Percentiles rank a stretch among this genome's conserved stretches.
Evolutionary conservation across 2,888 invertebrate genomes (phyloP).

Genomic region (Hypomecis punctinalis): DNA sequence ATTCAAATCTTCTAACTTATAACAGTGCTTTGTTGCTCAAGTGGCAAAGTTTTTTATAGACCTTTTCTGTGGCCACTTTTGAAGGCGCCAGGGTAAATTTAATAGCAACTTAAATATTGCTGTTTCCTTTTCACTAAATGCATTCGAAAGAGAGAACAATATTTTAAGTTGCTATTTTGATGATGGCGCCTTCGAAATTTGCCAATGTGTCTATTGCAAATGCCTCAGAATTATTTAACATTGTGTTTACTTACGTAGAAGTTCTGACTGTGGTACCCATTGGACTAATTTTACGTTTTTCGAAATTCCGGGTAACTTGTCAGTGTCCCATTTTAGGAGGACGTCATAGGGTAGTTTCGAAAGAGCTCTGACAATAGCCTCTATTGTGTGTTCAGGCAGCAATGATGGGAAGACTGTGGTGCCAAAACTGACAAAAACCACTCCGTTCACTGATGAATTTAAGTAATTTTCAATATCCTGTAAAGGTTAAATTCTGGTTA

Average conservation of each 20-base stretch:
- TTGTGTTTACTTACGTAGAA: slow-evolving; percentile 59
- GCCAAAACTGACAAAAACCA: slow-evolving; percentile 55
- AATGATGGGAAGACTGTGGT: slow-evolving; percentile 51
- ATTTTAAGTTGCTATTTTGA: no score
- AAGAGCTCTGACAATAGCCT: slow-evolving; percentile 58
- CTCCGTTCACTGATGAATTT: slow-evolving; percentile 49
- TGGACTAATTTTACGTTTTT: slow-evolving; percentile 56
- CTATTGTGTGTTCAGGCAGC: slow-evolving; percentile 54
- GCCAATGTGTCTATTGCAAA: no score
- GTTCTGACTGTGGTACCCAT: slow-evolving; percentile 72
- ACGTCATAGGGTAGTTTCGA: slow-evolving; percentile 65
- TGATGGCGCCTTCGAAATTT: no score
- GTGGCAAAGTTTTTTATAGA: no score
- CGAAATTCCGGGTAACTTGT: slow-evolving; percentile 48
- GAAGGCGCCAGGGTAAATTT: no score
- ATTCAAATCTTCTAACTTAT: no score
- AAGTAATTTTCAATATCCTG: slow-evolving; percentile 59
- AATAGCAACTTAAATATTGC: no score
- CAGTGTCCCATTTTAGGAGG: slow-evolving; percentile 68
- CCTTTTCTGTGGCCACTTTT: no score
- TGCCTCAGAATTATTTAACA: no score
- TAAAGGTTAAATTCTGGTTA: slow-evolving; percentile 14
- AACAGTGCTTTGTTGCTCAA: no score
- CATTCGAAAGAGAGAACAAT: no score
- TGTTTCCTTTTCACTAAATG: no score